phyloP scores from a whole-genome alignment of 2,888 invertebrate species.

The Cryptosula pallasiana region DNA sequence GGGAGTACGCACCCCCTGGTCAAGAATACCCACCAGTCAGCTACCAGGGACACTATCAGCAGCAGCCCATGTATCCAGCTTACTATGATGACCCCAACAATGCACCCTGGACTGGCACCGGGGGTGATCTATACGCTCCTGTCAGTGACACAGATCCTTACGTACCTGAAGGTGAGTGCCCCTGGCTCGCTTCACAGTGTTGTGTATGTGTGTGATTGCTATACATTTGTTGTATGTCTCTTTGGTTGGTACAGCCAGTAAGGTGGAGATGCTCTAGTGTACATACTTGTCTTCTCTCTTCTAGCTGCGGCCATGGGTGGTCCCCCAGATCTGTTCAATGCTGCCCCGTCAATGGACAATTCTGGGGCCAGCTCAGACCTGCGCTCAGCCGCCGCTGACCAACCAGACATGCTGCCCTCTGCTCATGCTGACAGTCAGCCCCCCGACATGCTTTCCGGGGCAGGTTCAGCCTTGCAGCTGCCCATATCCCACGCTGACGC shows the following conservation, averaged over 20 bases:
- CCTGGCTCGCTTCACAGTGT: no score
- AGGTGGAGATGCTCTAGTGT: no score
- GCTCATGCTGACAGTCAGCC: background rate
- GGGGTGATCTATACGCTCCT: background rate
- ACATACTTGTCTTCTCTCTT: no score
- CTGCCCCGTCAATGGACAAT: background rate
- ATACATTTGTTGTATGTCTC: no score
- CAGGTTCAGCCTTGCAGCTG: no score
- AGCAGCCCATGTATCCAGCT: background rate
- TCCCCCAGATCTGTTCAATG: constrained; percentile 17
- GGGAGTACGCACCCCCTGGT: no score
- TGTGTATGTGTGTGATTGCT: no score
- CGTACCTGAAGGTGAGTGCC: no score
- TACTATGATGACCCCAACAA: constrained; percentile 12
- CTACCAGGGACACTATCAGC: background rate
- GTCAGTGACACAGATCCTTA: no score
- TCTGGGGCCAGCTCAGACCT: background rate
- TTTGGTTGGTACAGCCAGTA: no score
- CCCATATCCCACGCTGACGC: background rate
- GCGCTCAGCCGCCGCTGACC: background rate
- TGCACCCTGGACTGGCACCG: background rate
- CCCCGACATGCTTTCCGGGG: background rate
- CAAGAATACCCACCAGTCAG: background rate
- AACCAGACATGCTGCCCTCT: constrained; percentile 10
- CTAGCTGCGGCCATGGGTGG: background rate